Conservation (phyloP, 2,888 invertebrate genomes). For the Craniophora ligustri region DNA sequence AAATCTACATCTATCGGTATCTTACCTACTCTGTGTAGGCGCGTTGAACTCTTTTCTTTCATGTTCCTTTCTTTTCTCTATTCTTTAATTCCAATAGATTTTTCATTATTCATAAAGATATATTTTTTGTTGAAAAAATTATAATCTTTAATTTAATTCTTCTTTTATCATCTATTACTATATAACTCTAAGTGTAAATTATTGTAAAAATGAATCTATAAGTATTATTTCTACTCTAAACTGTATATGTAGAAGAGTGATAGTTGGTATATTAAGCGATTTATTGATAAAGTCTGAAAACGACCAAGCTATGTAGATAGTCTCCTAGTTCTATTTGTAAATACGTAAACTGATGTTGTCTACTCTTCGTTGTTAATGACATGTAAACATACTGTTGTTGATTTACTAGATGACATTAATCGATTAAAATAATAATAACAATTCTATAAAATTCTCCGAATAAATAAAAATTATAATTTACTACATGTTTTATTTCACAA, state of each 20-base stretch:
- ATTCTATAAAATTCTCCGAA: constrained; percentile 76
- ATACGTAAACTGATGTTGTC: constrained; percentile 74
- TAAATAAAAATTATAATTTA: constrained; percentile 79
- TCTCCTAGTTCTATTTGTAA: constrained; percentile 77
- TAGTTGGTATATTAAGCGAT: constrained; percentile 68
- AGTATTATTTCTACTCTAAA: constrained; percentile 57
- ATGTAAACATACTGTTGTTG: constrained; percentile 82
- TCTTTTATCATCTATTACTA: constrained; percentile 46
- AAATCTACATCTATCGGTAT: constrained; percentile 40
- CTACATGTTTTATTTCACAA: constrained; percentile 64
- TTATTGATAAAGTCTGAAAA: constrained; percentile 84
- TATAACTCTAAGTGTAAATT: constrained; percentile 62
- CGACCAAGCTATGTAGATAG: constrained; percentile 86
- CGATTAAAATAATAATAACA: constrained; percentile 65
- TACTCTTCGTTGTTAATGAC: constrained; percentile 76
- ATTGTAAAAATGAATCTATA: constrained; percentile 51
- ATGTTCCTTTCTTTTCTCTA: constrained; percentile 25
- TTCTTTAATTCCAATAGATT: neutral
- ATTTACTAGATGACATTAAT: constrained; percentile 77
- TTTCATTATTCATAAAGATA: neutral
- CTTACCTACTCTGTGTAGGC: constrained; percentile 38
- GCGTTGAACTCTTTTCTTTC: constrained; percentile 65
- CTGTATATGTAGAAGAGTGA: constrained; percentile 63
- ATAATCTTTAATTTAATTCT: constrained; percentile 25
- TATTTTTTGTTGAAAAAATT: neutral